Percentiles rank a stretch among this genome's conserved stretches.
Evolutionary conservation across 2,888 invertebrate genomes (phyloP).

Genomic region (Agrotis clavis): DNA sequence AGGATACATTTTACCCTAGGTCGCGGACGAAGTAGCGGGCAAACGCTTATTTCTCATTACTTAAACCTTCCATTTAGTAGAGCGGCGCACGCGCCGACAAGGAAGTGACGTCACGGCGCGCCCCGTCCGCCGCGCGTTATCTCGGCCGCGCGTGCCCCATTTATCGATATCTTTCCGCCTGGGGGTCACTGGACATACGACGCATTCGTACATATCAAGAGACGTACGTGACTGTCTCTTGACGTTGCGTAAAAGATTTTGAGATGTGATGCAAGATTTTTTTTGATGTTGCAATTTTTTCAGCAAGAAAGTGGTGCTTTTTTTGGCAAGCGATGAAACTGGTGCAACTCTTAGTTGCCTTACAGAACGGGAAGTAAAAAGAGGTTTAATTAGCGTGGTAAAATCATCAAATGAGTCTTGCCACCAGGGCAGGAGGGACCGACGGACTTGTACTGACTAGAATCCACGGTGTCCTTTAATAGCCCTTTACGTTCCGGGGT

Average conservation of each 20-base stretch:
- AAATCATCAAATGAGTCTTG: too few species aligned
- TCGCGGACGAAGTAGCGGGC: not conserved
- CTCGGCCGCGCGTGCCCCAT: conserved; percentile 78
- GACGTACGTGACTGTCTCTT: conserved; percentile 46
- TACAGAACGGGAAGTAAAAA: too few species aligned
- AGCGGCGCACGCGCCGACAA: conserved; percentile 82
- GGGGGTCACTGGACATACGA: conserved; percentile 66
- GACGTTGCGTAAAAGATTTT: conserved; percentile 39
- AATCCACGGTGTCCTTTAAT: too few species aligned
- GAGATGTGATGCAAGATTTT: conserved; percentile 29
- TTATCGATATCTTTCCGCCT: conserved; percentile 76
- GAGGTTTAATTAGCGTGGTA: too few species aligned
- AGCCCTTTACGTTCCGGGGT: too few species aligned
- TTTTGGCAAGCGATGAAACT: not conserved
- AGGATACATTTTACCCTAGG: not conserved
- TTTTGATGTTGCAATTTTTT: conserved; percentile 23
- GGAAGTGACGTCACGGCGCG: conserved; percentile 84
- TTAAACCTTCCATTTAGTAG: conserved; percentile 61
- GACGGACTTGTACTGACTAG: too few species aligned
- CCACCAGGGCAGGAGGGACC: too few species aligned
- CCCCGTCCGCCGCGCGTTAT: conserved; percentile 78
- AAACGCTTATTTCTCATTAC: conserved; percentile 30
- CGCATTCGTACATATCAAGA: conserved; percentile 56
- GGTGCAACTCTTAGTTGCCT: too few species aligned
- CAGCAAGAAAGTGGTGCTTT: not conserved